These are phyloP conservation scores for Aldabrachelys gigantea DNA, from an alignment of 2,113 vertebrate species.

Conservation along the genomic window DNA sequence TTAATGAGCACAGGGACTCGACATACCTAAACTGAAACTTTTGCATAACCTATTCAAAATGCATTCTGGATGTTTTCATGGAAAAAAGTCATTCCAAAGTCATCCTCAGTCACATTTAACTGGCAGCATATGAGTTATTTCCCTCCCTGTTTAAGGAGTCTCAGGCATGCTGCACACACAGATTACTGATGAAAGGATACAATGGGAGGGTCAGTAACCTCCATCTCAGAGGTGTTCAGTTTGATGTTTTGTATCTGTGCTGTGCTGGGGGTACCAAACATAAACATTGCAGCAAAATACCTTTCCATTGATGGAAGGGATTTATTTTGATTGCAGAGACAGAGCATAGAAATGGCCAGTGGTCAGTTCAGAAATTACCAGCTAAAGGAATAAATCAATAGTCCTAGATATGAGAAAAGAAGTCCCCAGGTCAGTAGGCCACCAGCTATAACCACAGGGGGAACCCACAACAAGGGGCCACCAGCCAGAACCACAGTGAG, in stretches of 20 bases:
- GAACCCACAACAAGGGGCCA: not conserved
- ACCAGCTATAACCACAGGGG: not conserved
- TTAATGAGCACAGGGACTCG: constrained; percentile 21
- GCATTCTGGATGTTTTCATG: not conserved
- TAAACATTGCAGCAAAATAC: constrained; percentile 4
- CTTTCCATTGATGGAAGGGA: not conserved
- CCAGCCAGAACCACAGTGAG: too few relatives aligned
- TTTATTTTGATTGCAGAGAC: not conserved
- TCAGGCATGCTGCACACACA: not conserved
- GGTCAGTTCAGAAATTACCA: not conserved
- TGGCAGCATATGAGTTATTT: not conserved
- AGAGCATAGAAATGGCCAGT: not conserved
- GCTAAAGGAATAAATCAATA: not conserved
- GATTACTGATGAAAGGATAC: constrained; percentile 19
- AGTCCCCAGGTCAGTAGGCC: not conserved
- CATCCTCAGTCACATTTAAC: not conserved
- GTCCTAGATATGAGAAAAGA: not conserved
- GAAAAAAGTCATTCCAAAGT: constrained; percentile 1
- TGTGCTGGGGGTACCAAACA: not conserved
- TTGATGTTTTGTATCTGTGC: not conserved
- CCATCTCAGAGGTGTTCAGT: not conserved
- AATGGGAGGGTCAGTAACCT: not conserved
- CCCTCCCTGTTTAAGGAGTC: not conserved
- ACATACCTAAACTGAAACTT: not conserved
- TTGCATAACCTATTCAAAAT: not conserved